Evolutionary conservation across 2,797 vertebrate genomes (phyloP).

Genomic region (Graptemys geographica): DNA sequence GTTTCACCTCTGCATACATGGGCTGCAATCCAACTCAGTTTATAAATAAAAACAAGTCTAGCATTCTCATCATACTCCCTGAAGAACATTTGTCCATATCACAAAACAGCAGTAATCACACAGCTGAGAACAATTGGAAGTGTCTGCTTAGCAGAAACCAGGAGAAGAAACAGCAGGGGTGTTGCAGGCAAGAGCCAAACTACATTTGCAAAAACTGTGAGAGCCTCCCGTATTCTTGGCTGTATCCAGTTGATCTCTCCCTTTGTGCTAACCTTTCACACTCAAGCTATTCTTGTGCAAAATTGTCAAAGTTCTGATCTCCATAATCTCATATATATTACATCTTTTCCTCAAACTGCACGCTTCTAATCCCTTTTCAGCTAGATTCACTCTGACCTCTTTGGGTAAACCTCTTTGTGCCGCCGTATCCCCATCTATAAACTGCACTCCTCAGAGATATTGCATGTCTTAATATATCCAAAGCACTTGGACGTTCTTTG

Average conservation of each 20-base stretch:
- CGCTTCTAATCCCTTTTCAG: background rate
- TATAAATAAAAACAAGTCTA: background rate
- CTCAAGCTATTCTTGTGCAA: background rate
- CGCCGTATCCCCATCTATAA: background rate
- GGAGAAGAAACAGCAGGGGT: background rate
- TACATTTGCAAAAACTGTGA: background rate
- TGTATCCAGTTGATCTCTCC: background rate
- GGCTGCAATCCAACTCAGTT: background rate
- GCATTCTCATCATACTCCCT: background rate
- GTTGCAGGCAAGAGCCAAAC: background rate
- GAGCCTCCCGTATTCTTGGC: background rate
- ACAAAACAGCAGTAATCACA: background rate
- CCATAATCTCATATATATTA: background rate
- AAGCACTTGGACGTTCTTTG: background rate
- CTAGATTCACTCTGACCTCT: background rate
- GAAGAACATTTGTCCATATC: background rate
- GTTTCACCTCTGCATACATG: constrained; percentile 6
- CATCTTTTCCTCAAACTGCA: background rate
- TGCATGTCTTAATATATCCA: background rate
- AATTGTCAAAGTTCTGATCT: background rate
- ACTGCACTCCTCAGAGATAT: background rate
- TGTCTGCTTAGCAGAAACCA: background rate
- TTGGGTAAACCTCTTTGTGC: background rate
- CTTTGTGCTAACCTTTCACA: background rate
- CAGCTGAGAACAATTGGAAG: background rate